A percentile compares a stretch with the other conserved stretches of the same genome.
Conservation (phyloP, 2,113 vertebrate species). For the Archocentrus centrarchus region DNA sequence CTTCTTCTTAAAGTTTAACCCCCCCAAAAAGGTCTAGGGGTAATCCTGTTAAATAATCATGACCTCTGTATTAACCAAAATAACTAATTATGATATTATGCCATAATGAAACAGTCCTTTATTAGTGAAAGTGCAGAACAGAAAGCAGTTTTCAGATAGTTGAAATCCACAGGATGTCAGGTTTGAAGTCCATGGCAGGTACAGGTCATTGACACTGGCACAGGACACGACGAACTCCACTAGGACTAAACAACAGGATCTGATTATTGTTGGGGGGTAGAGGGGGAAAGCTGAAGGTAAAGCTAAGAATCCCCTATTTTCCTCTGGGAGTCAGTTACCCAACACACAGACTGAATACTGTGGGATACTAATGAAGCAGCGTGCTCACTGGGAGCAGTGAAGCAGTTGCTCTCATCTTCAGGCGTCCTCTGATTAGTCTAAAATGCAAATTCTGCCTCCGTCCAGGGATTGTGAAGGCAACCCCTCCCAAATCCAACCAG, state of each 20-base stretch:
- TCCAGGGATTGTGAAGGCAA: constrained; percentile 43
- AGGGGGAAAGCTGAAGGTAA: constrained; percentile 6
- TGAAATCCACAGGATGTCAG: neutral
- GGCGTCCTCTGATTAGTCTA: constrained; percentile 58
- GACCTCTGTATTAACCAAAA: neutral
- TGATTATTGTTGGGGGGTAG: constrained; percentile 33
- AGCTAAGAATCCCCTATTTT: constrained; percentile 25
- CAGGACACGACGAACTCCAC: constrained; percentile 4
- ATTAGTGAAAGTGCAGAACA: neutral
- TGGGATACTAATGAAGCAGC: constrained; percentile 67
- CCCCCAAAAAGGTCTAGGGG: no score
- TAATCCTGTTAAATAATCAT: neutral
- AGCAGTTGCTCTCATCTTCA: constrained; percentile 56
- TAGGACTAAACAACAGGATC: constrained; percentile 17
- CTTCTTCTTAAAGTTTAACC: no score
- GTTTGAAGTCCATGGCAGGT: constrained; percentile 47
- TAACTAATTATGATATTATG: neutral
- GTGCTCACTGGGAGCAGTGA: constrained; percentile 48
- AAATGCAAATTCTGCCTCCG: constrained; percentile 67
- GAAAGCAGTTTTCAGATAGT: neutral
- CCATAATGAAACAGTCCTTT: neutral
- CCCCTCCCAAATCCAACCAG: constrained; percentile 7
- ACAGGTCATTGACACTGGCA: constrained; percentile 45
- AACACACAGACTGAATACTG: constrained; percentile 47
- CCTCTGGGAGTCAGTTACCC: constrained; percentile 41